Evolutionary conservation across 2,888 invertebrate genomes (phyloP).

Genomic region (Abscondita cerata): DNA sequence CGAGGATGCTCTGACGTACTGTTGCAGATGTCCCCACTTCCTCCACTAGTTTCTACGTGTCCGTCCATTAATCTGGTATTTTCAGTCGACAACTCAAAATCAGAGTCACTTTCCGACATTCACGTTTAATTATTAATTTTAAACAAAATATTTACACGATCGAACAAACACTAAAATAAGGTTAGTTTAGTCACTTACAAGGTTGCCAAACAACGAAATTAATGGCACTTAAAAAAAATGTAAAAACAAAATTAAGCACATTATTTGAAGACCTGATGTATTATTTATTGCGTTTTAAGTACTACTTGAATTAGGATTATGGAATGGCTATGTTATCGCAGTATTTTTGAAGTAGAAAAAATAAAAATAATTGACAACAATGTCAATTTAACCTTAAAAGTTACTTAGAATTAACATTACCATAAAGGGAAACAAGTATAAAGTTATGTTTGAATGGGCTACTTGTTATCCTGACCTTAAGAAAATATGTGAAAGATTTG

Average conservation of each 20-base stretch:
- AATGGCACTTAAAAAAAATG: too few species aligned
- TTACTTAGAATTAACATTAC: too few species aligned
- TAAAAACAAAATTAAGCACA: too few species aligned
- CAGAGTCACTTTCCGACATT: slow-evolving; percentile 58
- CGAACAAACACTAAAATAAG: background rate
- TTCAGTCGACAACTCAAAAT: slow-evolving; percentile 72
- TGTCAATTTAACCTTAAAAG: too few species aligned
- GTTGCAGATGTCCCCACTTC: slow-evolving; percentile 55
- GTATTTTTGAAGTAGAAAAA: too few species aligned
- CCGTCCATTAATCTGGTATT: slow-evolving; percentile 86
- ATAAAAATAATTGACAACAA: too few species aligned
- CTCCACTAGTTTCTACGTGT: slow-evolving; percentile 70
- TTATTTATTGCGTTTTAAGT: too few species aligned
- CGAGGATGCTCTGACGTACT: slow-evolving; percentile 62
- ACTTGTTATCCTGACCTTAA: slow-evolving; percentile 63
- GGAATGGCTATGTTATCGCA: too few species aligned
- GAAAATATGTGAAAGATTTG: slow-evolving; percentile 65
- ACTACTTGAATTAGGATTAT: too few species aligned
- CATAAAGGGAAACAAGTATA: too few species aligned
- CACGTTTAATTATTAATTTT: slow-evolving; percentile 39
- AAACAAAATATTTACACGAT: background rate
- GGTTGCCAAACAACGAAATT: background rate
- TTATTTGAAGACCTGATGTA: too few species aligned
- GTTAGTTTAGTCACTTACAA: background rate
- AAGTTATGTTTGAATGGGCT: slow-evolving; percentile 60